phyloP scores from a whole-genome alignment of 1,140 invertebrate species.

The Laodelphax striatellus region DNA sequence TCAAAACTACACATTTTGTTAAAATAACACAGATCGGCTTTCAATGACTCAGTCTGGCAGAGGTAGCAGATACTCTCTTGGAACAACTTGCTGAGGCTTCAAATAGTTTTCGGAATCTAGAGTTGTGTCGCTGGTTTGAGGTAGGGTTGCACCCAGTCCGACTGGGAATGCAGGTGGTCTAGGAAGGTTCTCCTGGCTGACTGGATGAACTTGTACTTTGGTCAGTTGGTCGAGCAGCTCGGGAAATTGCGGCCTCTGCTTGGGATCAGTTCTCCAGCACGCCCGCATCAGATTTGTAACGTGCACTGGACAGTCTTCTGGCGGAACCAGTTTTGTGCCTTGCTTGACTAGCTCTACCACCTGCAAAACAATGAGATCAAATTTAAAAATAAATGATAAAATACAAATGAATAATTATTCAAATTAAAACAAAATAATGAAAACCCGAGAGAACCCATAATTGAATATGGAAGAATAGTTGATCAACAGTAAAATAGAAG shows the following conservation, averaged over 20 bases:
- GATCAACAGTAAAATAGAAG: too few relatives aligned
- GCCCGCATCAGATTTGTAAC: constrained; percentile 70
- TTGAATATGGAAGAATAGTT: too few relatives aligned
- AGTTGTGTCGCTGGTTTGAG: constrained; percentile 33
- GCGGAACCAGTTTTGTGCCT: constrained; percentile 70
- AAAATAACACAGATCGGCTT: too few relatives aligned
- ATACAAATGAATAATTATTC: not conserved
- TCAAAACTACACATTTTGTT: too few relatives aligned
- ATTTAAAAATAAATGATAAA: not conserved
- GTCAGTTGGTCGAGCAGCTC: constrained; percentile 57
- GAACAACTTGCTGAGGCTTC: constrained; percentile 36
- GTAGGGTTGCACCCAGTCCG: constrained; percentile 36
- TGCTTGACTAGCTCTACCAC: constrained; percentile 74
- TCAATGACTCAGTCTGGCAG: constrained; percentile 28
- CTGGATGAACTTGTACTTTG: constrained; percentile 27
- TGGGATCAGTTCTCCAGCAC: constrained; percentile 76
- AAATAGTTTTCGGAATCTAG: constrained; percentile 45
- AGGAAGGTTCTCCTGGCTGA: constrained; percentile 11
- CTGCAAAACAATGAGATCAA: constrained; percentile 30
- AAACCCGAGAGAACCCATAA: too few relatives aligned
- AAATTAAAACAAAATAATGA: not conserved
- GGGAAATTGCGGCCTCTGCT: constrained; percentile 60
- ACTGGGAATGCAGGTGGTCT: constrained; percentile 23
- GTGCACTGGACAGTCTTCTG: constrained; percentile 61
- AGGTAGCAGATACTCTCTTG: constrained; percentile 43